Evolutionary conservation across 2,113 vertebrate genomes (phyloP).

Genomic region (Oxyruncus cristatus): DNA sequence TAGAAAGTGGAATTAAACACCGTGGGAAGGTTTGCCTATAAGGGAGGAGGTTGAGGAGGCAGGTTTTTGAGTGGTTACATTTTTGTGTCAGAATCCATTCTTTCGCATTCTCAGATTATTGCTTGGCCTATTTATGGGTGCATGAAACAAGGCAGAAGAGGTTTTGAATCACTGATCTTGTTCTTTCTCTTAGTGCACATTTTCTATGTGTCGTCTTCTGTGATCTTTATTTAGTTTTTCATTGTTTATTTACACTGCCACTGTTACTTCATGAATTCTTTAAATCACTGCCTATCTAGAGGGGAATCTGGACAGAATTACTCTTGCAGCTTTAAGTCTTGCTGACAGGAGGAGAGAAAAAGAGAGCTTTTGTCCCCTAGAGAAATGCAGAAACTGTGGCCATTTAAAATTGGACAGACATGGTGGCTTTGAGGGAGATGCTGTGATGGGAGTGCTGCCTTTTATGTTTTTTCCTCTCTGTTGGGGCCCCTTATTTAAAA

Average conservation of each 20-base stretch:
- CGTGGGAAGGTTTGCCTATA: not conserved
- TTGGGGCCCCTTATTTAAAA: not conserved
- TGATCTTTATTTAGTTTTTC: conserved; percentile 52
- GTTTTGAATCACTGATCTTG: not conserved
- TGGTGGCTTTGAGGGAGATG: not conserved
- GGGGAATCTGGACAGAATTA: conserved; percentile 42
- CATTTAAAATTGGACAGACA: not conserved
- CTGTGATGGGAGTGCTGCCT: not conserved
- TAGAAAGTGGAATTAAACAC: not conserved
- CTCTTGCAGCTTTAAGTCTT: conserved; percentile 34
- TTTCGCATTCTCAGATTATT: not conserved
- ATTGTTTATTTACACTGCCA: conserved; percentile 56
- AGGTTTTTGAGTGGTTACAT: not conserved
- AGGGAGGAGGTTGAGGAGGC: not conserved
- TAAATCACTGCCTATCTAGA: conserved; percentile 44
- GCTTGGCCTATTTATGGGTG: not conserved
- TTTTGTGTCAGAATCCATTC: not conserved
- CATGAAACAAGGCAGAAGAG: not conserved
- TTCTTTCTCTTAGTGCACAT: not conserved
- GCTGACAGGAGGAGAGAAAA: conserved; percentile 31
- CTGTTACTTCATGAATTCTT: conserved; percentile 61
- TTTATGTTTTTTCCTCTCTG: not conserved
- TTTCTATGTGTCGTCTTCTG: not conserved
- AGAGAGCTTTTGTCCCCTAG: conserved; percentile 33
- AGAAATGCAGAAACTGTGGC: conserved; percentile 21